phyloP scores from a whole-genome alignment of 2,888 invertebrate species.

The Seira ritae region DNA sequence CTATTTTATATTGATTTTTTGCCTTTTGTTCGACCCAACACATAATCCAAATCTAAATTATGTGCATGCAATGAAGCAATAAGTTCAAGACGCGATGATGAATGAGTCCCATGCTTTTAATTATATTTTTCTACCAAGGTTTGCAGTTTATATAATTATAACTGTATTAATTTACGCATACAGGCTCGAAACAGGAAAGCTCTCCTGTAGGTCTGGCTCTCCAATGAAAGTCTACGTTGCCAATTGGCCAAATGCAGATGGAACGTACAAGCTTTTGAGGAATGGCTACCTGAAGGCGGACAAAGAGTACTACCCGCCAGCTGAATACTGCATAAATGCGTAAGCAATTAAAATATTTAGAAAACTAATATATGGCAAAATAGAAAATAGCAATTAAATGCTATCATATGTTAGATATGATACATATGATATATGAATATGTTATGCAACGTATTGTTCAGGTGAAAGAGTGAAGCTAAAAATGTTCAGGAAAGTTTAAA shows the following conservation, averaged over 20 bases:
- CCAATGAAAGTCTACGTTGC: conserved; percentile 19
- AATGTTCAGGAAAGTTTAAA: too few species aligned
- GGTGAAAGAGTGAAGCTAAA: too few species aligned
- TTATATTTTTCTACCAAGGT: not conserved
- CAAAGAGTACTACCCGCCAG: conserved; percentile 41
- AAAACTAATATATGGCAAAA: too few species aligned
- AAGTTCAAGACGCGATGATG: not conserved
- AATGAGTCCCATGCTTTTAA: too few species aligned
- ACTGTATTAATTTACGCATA: conserved; percentile 6
- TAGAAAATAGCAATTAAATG: too few species aligned
- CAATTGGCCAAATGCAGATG: not conserved
- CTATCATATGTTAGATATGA: too few species aligned
- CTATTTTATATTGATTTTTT: too few species aligned
- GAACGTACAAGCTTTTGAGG: conserved; percentile 39
- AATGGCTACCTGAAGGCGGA: conserved; percentile 60
- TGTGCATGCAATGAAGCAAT: conserved; percentile 8
- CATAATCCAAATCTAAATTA: not conserved
- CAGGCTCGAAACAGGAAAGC: conserved; percentile 33
- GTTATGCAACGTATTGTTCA: too few species aligned
- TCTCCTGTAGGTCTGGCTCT: conserved; percentile 14
- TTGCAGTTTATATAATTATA: not conserved
- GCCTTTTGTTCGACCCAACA: too few species aligned
- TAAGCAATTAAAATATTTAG: conserved; percentile 26
- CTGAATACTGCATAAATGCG: conserved; percentile 62
- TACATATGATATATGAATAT: too few species aligned